A percentile compares a stretch with the other conserved stretches of the same genome.
Evolutionary conservation across 2,888 invertebrate genomes (phyloP).

Genomic region (Tetragnatha montana): DNA sequence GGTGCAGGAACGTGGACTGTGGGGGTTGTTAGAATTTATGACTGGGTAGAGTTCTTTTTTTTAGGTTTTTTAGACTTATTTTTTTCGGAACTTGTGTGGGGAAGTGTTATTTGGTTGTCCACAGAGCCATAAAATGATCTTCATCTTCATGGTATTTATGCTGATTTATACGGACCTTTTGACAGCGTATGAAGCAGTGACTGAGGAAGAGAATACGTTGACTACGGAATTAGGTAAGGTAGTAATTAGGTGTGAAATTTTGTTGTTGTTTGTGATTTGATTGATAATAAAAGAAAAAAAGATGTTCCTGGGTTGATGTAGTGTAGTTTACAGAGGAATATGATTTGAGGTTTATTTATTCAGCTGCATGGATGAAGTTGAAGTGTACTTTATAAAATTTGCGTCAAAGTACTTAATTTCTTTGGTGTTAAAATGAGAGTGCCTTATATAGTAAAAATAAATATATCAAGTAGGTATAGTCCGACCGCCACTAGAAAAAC

Average conservation of each 20-base stretch:
- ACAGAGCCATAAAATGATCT: constrained; percentile 20
- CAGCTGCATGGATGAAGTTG: no score
- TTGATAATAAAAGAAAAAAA: no score
- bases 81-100: neutral
- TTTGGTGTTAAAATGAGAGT: no score
- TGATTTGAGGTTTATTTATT: no score
- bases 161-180: constrained; percentile 12
- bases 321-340: no score
- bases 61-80: neutral
- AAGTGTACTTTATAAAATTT: no score
- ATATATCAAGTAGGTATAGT: no score
- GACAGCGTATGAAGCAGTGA: constrained; percentile 33
- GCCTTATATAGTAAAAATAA: no score
- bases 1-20: constrained; percentile 16
- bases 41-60: neutral
- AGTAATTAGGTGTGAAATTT: neutral
- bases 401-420: no score
- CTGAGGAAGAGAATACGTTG: constrained; percentile 41
- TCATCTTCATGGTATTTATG: constrained; percentile 11
- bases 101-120: neutral
- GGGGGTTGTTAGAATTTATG: neutral
- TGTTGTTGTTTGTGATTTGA: neutral
- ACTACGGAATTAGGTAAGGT: constrained; percentile 44
- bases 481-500: no score
- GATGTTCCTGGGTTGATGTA: no score